Conservation (phyloP, 2,888 invertebrate species). For the Drosophila barbarae region DNA sequence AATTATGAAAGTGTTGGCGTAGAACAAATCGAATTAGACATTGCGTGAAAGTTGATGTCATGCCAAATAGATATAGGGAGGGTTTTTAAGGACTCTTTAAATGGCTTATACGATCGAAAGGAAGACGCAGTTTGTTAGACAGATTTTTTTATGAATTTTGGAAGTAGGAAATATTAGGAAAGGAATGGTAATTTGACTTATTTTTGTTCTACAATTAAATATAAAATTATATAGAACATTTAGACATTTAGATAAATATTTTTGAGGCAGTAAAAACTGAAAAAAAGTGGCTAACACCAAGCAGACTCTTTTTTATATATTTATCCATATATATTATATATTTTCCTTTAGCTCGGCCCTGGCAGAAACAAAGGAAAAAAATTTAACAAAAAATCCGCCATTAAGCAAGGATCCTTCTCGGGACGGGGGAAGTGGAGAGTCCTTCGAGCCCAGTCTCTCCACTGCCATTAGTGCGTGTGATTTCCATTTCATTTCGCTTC, state of each 20-base stretch:
- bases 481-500: slow-evolving; percentile 77
- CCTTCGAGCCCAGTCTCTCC: slow-evolving; percentile 36
- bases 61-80: slow-evolving; percentile 24
- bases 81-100: slow-evolving; percentile 8
- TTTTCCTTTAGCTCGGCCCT: neutral
- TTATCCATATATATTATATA: neutral
- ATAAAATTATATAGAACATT: neutral
- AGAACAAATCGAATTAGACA: slow-evolving; percentile 79
- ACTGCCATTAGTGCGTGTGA: slow-evolving; percentile 73
- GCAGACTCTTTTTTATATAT: neutral
- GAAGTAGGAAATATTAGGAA: too few species aligned
- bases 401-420: slow-evolving; percentile 20
- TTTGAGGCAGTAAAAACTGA: neutral
- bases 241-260: neutral
- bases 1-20: slow-evolving; percentile 79
- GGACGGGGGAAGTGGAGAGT: neutral
- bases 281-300: neutral
- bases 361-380: slow-evolving; percentile 11
- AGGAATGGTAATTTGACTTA: too few species aligned
- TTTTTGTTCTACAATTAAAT: too few species aligned
- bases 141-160: neutral
- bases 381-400: slow-evolving; percentile 41
- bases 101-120: neutral
- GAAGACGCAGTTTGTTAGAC: neutral
- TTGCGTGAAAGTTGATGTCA: slow-evolving; percentile 62